Percentiles rank a stretch among this genome's conserved stretches.
These are phyloP conservation scores for Potamarius usumacintae DNA, from an alignment of 2,113 vertebrate species.

Conservation along the genomic window DNA sequence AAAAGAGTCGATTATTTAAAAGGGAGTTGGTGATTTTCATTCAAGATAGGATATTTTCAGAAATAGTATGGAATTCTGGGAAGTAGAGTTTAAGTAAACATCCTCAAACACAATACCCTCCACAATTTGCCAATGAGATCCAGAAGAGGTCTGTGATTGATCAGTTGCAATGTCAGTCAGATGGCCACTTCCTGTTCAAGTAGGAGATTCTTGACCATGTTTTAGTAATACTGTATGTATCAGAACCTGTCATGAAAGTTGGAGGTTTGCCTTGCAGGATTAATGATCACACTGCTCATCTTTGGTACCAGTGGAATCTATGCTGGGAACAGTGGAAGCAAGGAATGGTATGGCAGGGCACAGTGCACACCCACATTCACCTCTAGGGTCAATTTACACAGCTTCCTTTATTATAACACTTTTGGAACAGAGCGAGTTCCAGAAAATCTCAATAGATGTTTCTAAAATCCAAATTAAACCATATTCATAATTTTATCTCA, in stretches of 20 bases:
- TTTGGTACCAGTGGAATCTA: background rate
- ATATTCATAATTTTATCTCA: background rate
- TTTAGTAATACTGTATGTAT: background rate
- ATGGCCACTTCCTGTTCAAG: background rate
- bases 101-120: background rate
- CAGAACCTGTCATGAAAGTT: background rate
- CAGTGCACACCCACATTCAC: too few species aligned
- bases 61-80: background rate
- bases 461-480: background rate
- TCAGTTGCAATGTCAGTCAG: background rate
- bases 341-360: background rate
- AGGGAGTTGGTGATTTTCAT: background rate
- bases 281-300: background rate
- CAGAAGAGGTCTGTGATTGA: too few species aligned
- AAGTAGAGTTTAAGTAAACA: background rate
- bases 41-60: background rate
- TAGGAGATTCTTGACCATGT: background rate
- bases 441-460: background rate
- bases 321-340: background rate
- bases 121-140: too few species aligned
- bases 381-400: background rate
- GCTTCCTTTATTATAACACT: background rate
- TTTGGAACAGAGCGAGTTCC: background rate
- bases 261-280: background rate
- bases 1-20: background rate